phyloP scores from a whole-genome alignment of 1,140 invertebrate species.

The Copidosoma floridanum region DNA sequence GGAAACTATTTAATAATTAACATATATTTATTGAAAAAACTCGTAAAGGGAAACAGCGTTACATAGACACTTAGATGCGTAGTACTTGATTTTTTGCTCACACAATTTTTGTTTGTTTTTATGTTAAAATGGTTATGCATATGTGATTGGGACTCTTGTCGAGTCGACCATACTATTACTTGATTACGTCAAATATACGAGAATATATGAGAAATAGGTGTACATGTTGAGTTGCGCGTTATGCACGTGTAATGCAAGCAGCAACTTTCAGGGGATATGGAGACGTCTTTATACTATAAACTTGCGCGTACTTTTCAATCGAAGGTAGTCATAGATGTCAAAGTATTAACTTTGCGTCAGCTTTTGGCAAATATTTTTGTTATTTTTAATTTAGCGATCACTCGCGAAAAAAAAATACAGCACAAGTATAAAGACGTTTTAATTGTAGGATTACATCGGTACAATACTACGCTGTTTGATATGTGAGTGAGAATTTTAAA shows the following conservation, averaged over 20 bases:
- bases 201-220: constrained; percentile 17
- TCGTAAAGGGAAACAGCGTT: constrained; percentile 40
- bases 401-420: no score
- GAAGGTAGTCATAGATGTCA: no score
- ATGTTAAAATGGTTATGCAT: constrained; percentile 25
- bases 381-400: no score
- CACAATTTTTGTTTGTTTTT: constrained; percentile 24
- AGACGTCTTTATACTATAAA: background rate
- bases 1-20: no score
- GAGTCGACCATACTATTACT: constrained; percentile 26
- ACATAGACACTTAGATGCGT: constrained; percentile 51
- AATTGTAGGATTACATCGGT: constrained; percentile 22
- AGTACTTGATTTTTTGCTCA: constrained; percentile 25
- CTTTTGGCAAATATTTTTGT: no score
- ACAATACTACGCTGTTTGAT: constrained; percentile 29
- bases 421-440: constrained; percentile 6
- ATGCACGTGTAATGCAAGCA: constrained; percentile 14
- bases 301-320: no score
- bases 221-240: constrained; percentile 20
- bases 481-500: constrained; percentile 19
- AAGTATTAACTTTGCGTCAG: no score
- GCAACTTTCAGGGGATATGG: constrained; percentile 6
- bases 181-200: constrained; percentile 23
- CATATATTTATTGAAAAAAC: constrained; percentile 45
- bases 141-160: constrained; percentile 19